Percentiles rank a stretch among this genome's conserved stretches.
Evolutionary conservation across 1,140 invertebrate species (phyloP).

Genomic region (Pseudomyrmex gracilis): DNA sequence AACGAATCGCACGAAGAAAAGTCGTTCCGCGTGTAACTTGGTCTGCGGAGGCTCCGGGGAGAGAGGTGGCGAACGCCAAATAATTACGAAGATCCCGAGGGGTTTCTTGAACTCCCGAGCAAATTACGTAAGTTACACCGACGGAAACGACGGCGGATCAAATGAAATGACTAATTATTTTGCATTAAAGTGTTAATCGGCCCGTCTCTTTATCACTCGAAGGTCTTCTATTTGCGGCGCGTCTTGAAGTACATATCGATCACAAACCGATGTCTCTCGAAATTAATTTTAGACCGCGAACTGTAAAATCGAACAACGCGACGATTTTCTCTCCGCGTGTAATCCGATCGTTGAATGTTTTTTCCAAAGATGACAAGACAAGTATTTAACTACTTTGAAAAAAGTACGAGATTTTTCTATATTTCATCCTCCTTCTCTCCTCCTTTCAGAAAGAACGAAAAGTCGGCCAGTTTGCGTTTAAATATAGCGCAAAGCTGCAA

Average conservation of each 20-base stretch:
- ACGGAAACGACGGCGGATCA: not conserved
- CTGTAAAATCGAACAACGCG: too few relatives aligned
- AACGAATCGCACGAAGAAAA: conserved; percentile 21
- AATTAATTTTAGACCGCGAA: not conserved
- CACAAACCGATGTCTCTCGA: not conserved
- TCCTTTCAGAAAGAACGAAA: not conserved
- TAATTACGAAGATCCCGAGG: conserved; percentile 42
- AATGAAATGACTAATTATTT: conserved; percentile 37
- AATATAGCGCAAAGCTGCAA: not conserved
- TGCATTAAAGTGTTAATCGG: not conserved
- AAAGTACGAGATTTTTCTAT: not conserved
- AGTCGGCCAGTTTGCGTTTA: not conserved
- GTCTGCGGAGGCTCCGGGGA: not conserved
- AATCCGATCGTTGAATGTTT: conserved; percentile 11
- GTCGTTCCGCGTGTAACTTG: not conserved
- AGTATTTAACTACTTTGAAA: not conserved
- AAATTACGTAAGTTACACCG: conserved; percentile 47
- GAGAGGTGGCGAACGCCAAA: conserved; percentile 10
- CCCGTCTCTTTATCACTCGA: not conserved
- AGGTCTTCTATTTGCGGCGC: not conserved
- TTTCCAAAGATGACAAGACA: not conserved
- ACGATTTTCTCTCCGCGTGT: not conserved
- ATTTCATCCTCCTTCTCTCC: not conserved
- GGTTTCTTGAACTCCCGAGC: conserved; percentile 11
- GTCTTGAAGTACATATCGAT: too few relatives aligned